A percentile compares a stretch with the other conserved stretches of the same genome.
Evolutionary conservation across 2,113 vertebrate species (phyloP).

Genomic region (Oxyura jamaicensis): DNA sequence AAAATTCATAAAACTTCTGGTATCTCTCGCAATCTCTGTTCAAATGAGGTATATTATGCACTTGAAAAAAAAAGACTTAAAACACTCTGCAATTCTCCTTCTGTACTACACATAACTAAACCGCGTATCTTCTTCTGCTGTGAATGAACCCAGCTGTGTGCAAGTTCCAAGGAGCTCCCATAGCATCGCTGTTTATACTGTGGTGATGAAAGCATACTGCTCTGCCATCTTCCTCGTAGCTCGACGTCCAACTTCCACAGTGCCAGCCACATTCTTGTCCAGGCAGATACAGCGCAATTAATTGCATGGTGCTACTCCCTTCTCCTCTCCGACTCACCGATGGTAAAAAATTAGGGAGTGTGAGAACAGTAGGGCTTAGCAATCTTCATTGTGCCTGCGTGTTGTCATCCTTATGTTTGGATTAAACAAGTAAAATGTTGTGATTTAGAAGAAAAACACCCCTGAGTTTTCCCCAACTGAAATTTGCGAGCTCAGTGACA

Average conservation of each 20-base stretch:
- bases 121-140: background rate
- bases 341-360: background rate
- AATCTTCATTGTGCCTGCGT: background rate
- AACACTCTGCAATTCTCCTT: background rate
- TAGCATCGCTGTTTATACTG: background rate
- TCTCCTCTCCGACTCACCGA: background rate
- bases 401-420: background rate
- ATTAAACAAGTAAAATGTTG: background rate
- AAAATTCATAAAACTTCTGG: background rate
- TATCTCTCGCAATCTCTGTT: background rate
- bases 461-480: background rate
- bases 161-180: background rate
- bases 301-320: background rate
- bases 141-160: background rate
- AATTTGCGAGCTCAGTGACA: background rate
- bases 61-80: background rate
- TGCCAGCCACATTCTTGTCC: background rate
- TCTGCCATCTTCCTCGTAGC: background rate
- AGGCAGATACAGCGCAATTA: background rate
- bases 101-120: background rate
- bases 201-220: background rate
- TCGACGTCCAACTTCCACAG: background rate
- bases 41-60: background rate
- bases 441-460: background rate
- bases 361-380: background rate